A percentile compares a stretch with the other conserved stretches of the same genome.
Evolutionary conservation across 2,113 vertebrate genomes (phyloP).

Genomic region (Irena cyanogastra): DNA sequence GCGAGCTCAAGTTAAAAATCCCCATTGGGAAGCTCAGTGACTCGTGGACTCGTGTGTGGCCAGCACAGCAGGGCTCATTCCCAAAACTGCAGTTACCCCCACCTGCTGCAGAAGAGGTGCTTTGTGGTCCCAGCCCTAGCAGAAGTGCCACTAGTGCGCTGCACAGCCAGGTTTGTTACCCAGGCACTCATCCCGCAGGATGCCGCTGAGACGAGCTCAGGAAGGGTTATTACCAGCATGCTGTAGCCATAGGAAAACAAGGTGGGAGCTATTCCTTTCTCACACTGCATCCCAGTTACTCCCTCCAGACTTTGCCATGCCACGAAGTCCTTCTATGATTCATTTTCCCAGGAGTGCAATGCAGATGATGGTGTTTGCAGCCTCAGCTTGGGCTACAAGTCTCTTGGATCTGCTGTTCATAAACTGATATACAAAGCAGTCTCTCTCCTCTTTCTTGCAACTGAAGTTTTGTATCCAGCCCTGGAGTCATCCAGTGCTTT

Average conservation of each 20-base stretch:
- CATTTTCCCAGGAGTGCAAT: neutral
- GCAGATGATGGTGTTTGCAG: neutral
- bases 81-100: neutral
- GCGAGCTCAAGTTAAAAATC: neutral
- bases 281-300: neutral
- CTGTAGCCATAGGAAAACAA: neutral
- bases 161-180: neutral
- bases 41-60: accelerated
- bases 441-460: neutral
- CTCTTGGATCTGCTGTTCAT: neutral
- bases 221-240: neutral
- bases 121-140: neutral
- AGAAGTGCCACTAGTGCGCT: neutral
- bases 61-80: neutral
- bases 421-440: neutral
- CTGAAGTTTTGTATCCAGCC: neutral
- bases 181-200: neutral
- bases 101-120: neutral
- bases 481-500: neutral
- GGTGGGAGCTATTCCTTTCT: neutral
- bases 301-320: neutral
- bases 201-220: accelerated
- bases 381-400: neutral
- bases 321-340: neutral
- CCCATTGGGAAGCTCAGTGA: accelerated